Evolutionary conservation across 2,113 vertebrate genomes (phyloP), one percentile per base, ranked within the genome.

Genomic region (Aix galericulata): DNA sequence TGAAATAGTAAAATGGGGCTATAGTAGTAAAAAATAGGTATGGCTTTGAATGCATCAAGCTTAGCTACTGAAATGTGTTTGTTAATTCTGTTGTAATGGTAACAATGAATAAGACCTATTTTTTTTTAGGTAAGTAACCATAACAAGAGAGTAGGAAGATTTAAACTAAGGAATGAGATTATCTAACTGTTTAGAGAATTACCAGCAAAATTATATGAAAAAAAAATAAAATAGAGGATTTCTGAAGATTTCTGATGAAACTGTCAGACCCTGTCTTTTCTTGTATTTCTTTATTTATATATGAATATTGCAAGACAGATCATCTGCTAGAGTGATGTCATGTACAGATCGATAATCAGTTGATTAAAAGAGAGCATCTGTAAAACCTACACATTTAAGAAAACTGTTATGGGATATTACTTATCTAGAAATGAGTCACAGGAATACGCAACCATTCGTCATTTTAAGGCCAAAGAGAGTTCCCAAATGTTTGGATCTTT

Each of bases 301-400:
- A 56, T 58, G n/a, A 73, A 6, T 68, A 34, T 44, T 77, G 82
- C 44, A 88, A 86, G 71, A 71, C 55, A 93, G 63, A 73, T 82
- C 66, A 94, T 93, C 78, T 93, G 62, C 94, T 92, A 89, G 69
- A 77, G 18, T 87, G 75, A 74, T 95, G 52, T 83, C 94, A 78
- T 25, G 50, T 80, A 63, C 32, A 64, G 76, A 89, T 95, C 60
- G 0, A 95, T 94, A 93, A 88, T 48, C 72, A 38, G 46, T 64
- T 93, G 89, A 93, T 95, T 94, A 91, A 88, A 94, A 67, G 72
- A 48, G 46, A 85, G n/a, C 88, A 91, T 71, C 79, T 93, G 71
- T 94, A 78, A 96, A 89, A 40, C 72, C 36, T 82, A 66, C 71
- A 86, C 63, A 90, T 96, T 95, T 97, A 87, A 94, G 92, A 89